Evolutionary conservation across 2,888 invertebrate species (phyloP), one percentile per base, ranked within the genome.

Genomic region (Hirtodrosophila histrioides): DNA sequence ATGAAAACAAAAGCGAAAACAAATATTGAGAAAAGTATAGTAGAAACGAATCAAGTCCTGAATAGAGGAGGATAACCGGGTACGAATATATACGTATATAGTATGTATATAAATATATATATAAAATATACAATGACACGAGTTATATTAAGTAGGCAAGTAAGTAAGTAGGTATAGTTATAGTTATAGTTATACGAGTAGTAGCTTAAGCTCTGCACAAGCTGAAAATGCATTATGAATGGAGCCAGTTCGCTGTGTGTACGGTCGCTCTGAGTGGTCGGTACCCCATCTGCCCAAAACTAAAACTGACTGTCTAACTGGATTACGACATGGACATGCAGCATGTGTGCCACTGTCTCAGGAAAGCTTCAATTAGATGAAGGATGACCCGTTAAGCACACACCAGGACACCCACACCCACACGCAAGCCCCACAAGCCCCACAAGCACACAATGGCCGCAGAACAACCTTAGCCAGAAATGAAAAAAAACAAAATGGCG

Each of bases 51-150:
- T 29, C 49, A 79, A 58, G 50, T 65, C 44, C 67, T 66, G 66
- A 65, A 68, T 65, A 63, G 54, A 56, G 49, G 45, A 69, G 69
- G 56, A 78, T 55, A 75, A 58, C 49, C 79, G 75, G 63, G 68
- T 58, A 73, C 78, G 58, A 75, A 78, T 61, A 68, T 49, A 41
- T 62, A 66, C 61, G 60, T 61, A 70, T 50, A 49, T 48, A 17
- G 17, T 17, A 61, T 69, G 27, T 27, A 27, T 27, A 27, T 27
- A 27, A 27, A 56, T 61, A 63, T 43, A 56, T 44, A 64, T 58
- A 78, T 66, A 43, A 56, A 75, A 62, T 68, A 69, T 75, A 88
- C 88, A 82, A 69, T 75, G 83, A 79, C 84, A 88, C 76, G 83
- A 67, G 51, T 69, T 48, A 54, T 40, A 60, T 41, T 45, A 39